A percentile compares a stretch with the other conserved stretches of the same genome.
These are phyloP conservation scores for Meriones unguiculatus DNA, from an alignment of 2,113 vertebrate genomes.

Conservation along the genomic window DNA sequence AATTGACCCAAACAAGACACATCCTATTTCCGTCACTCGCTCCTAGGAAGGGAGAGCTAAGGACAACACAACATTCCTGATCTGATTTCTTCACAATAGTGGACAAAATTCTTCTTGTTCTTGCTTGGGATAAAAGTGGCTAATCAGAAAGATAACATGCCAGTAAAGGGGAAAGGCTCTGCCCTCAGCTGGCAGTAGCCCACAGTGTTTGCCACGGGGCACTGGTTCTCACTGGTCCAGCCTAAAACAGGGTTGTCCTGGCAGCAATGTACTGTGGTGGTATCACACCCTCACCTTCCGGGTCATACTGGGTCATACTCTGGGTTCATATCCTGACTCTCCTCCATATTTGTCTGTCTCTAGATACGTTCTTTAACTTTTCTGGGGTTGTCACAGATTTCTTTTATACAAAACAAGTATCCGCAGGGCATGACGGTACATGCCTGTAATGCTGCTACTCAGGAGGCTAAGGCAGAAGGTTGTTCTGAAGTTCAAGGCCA, in stretches of 20 bases:
- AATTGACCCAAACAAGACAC: not conserved
- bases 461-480: not conserved
- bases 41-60: too few species aligned
- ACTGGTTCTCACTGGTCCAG: not conserved
- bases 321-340: not conserved
- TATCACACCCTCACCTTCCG: not conserved
- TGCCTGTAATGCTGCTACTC: not conserved
- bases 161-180: not conserved
- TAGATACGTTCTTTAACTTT: not conserved
- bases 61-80: not conserved
- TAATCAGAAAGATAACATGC: not conserved
- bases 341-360: not conserved
- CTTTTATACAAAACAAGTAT: not conserved
- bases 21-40: not conserved
- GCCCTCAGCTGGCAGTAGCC: not conserved
- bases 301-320: too few species aligned
- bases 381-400: not conserved
- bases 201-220: not conserved
- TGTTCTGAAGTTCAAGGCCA: not conserved
- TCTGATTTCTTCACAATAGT: not conserved
- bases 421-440: too few species aligned
- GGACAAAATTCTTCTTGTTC: not conserved
- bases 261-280: accelerated
- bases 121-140: not conserved
- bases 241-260: not conserved